A percentile compares a stretch with the other conserved stretches of the same genome.
These are phyloP conservation scores for Poeciliopsis turneri DNA, from an alignment of 2,797 vertebrate species.

Conservation along the genomic window DNA sequence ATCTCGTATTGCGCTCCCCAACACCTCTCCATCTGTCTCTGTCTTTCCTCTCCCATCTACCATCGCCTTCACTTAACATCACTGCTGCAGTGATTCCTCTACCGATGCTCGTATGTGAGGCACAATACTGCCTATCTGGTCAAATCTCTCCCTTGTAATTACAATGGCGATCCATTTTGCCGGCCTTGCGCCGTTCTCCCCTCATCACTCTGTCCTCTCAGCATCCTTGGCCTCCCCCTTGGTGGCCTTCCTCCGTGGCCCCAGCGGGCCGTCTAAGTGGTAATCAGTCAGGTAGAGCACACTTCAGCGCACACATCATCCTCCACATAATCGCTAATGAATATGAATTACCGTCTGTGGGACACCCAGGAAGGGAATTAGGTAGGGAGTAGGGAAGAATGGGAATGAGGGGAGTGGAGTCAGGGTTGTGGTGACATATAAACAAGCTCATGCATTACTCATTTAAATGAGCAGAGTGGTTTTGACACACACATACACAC, in stretches of 20 bases:
- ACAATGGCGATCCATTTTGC: slow-evolving; percentile 64
- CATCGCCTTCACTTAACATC: slow-evolving; percentile 57
- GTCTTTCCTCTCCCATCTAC: slow-evolving; percentile 18
- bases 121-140: slow-evolving; percentile 78
- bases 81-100: slow-evolving; percentile 59
- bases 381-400: slow-evolving; percentile 19
- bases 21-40: slow-evolving; percentile 58
- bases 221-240: slow-evolving; percentile 49
- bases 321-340: slow-evolving; percentile 79
- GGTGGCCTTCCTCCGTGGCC: slow-evolving; percentile 50
- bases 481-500: slow-evolving; percentile 48
- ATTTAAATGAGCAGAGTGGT: slow-evolving; percentile 61
- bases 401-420: slow-evolving; percentile 26
- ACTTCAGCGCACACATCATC: slow-evolving; percentile 79
- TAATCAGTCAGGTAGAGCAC: slow-evolving; percentile 83
- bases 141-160: slow-evolving; percentile 78
- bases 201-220: slow-evolving; percentile 50
- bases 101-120: slow-evolving; percentile 67
- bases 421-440: slow-evolving; percentile 68
- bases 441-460: slow-evolving; percentile 76
- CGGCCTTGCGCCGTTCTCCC: slow-evolving; percentile 29
- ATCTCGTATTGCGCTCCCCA: slow-evolving; percentile 55
- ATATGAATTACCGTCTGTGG: slow-evolving; percentile 82
- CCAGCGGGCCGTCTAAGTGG: slow-evolving; percentile 72
- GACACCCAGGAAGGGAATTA: slow-evolving; percentile 64